A percentile compares a stretch with the other conserved stretches of the same genome.
These are phyloP conservation scores for Anabacerthia variegaticeps DNA, from an alignment of 2,797 vertebrate genomes.

Conservation along the genomic window DNA sequence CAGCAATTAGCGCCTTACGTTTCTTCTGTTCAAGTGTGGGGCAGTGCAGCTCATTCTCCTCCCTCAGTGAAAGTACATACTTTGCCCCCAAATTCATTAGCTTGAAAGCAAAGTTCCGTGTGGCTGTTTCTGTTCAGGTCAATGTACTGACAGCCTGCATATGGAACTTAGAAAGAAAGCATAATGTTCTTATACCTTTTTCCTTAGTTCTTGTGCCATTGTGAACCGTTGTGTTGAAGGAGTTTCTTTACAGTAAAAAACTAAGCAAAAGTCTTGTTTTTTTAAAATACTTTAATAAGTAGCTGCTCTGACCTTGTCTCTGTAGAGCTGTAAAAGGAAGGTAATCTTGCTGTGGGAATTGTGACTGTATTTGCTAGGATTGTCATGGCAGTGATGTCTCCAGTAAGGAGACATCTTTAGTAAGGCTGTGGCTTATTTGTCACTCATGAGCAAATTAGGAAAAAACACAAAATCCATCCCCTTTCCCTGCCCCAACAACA, in stretches of 20 bases:
- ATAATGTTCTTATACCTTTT: accelerated
- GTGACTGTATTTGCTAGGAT: not conserved
- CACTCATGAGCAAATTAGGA: not conserved
- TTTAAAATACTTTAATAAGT: not conserved
- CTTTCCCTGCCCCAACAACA: not conserved
- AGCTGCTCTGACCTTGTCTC: not conserved
- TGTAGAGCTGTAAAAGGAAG: not conserved
- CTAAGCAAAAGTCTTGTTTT: not conserved
- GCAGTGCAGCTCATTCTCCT: not conserved
- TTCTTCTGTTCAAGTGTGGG: not conserved
- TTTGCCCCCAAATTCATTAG: not conserved
- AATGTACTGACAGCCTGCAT: not conserved
- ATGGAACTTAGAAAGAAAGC: not conserved
- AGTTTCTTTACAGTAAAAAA: not conserved
- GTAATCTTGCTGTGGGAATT: not conserved
- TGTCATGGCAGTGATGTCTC: not conserved
- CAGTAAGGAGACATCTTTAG: not conserved
- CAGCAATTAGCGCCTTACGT: not conserved
- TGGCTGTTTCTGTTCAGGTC: not conserved
- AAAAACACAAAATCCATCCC: not conserved
- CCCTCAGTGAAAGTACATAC: not conserved
- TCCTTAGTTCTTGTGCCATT: not conserved
- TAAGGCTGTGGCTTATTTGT: not conserved
- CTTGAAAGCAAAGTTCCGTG: not conserved
- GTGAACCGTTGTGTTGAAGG: not conserved